Conservation (phyloP, 2,797 vertebrate genomes). For the Galagoides demidoff region DNA sequence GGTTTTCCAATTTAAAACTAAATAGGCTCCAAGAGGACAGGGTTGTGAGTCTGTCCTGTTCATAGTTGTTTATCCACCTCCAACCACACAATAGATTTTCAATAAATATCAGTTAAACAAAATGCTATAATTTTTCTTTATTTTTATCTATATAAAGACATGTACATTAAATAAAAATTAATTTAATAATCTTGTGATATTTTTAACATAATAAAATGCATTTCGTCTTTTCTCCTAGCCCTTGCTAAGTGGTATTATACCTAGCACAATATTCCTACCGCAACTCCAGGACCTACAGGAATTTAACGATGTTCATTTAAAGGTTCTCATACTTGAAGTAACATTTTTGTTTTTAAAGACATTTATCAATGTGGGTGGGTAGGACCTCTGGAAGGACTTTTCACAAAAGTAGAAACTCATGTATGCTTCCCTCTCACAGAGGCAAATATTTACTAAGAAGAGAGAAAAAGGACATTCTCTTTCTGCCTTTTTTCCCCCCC, state of each 20-base stretch:
- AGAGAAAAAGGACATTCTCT: slow-evolving; percentile 79
- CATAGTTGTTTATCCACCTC: not conserved
- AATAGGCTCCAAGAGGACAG: slow-evolving; percentile 1
- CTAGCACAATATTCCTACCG: slow-evolving; percentile 30
- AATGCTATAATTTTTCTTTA: not conserved
- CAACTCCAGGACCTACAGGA: not conserved
- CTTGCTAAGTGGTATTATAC: slow-evolving; percentile 43
- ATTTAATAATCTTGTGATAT: not conserved
- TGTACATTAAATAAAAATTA: not conserved
- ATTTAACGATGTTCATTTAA: slow-evolving; percentile 61
- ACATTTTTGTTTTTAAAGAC: slow-evolving; percentile 54
- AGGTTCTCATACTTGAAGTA: slow-evolving; percentile 40
- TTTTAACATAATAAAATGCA: not conserved
- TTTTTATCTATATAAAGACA: slow-evolving; percentile 2
- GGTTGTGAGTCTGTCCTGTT: not conserved
- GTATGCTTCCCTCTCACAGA: slow-evolving; percentile 57
- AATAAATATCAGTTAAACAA: slow-evolving; percentile 5
- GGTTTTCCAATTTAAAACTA: slow-evolving; percentile 41
- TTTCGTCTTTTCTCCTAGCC: not conserved
- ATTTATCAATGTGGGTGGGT: slow-evolving; percentile 46
- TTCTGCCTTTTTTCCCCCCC: slow-evolving; percentile 55
- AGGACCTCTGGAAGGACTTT: slow-evolving; percentile 39
- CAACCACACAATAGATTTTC: not conserved
- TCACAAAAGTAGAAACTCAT: slow-evolving; percentile 65
- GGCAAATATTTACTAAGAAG: slow-evolving; percentile 77